Evolutionary conservation across 2,797 vertebrate genomes (phyloP).

Genomic region (Okamejei kenojei): DNA sequence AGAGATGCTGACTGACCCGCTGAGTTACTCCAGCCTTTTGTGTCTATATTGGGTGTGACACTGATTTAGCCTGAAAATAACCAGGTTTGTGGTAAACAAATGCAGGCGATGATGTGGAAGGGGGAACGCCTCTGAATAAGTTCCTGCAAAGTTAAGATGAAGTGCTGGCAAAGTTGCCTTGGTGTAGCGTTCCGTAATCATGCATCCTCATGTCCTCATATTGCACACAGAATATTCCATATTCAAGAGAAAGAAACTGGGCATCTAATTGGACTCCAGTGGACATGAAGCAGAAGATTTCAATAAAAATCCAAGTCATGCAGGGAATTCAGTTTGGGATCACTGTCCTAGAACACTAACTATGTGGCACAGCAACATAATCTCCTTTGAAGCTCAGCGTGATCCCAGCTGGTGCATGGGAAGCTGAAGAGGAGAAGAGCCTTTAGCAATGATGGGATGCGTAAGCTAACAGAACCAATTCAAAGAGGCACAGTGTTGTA

Average conservation of each 20-base stretch:
- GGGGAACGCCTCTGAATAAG: background rate
- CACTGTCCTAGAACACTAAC: background rate
- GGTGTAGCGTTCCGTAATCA: background rate
- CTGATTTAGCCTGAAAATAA: background rate
- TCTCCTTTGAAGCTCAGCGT: background rate
- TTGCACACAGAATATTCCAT: background rate
- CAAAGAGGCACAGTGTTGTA: background rate
- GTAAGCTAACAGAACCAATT: background rate
- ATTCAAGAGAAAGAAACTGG: background rate
- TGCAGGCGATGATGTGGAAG: background rate
- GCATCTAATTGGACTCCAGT: background rate
- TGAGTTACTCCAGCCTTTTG: too few relatives aligned
- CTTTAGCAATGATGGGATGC: background rate
- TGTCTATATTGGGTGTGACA: background rate
- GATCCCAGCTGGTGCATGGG: constrained; percentile 1
- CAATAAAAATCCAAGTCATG: background rate
- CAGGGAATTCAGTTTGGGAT: background rate
- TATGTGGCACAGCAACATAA: background rate
- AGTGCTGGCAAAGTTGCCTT: background rate
- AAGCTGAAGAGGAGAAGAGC: background rate
- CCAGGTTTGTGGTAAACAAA: background rate
- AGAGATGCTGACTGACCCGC: too few relatives aligned
- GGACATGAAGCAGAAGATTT: background rate
- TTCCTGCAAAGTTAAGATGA: background rate
- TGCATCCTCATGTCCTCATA: background rate